Percentiles rank a stretch among this genome's conserved stretches.
Evolutionary conservation across 2,888 invertebrate species (phyloP).

Genomic region (Oligia strigilis): DNA sequence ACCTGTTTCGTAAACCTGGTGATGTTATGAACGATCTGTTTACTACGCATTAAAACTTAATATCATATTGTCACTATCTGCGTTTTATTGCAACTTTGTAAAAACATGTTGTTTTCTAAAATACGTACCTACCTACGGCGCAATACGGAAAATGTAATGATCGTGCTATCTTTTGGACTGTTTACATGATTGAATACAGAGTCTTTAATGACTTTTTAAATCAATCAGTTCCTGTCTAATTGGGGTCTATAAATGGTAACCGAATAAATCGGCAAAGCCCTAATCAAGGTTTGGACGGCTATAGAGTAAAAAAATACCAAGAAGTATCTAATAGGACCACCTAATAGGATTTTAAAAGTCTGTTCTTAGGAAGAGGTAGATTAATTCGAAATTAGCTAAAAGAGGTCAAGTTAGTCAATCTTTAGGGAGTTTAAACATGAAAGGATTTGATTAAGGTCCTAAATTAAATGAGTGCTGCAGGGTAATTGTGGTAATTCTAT

Average conservation of each 20-base stretch:
- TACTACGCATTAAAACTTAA: neutral
- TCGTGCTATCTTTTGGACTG: slow-evolving; percentile 8
- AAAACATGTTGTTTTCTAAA: slow-evolving; percentile 40
- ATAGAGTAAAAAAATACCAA: slow-evolving; percentile 1
- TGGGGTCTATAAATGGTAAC: slow-evolving; percentile 17
- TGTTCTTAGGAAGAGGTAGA: neutral
- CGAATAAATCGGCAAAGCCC: neutral
- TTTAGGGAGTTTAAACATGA: neutral
- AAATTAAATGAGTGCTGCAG: neutral
- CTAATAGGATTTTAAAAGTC: slow-evolving; percentile 9
- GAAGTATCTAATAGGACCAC: slow-evolving; percentile 20
- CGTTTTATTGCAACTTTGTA: slow-evolving; percentile 22
- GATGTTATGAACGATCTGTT: slow-evolving; percentile 7
- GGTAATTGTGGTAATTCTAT: neutral
- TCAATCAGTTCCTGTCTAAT: slow-evolving; percentile 34
- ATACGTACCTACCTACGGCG: neutral
- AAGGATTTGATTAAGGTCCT: too few relatives aligned
- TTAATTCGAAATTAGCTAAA: neutral
- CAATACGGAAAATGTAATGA: slow-evolving; percentile 8
- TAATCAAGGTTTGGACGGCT: neutral
- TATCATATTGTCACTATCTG: slow-evolving; percentile 17
- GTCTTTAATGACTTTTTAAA: slow-evolving; percentile 15
- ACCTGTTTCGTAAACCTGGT: slow-evolving; percentile 25
- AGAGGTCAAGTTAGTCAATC: neutral
- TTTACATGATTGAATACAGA: slow-evolving; percentile 31